phyloP scores from a whole-genome alignment of 1,140 invertebrate genomes.

The Drosophila insularis region DNA sequence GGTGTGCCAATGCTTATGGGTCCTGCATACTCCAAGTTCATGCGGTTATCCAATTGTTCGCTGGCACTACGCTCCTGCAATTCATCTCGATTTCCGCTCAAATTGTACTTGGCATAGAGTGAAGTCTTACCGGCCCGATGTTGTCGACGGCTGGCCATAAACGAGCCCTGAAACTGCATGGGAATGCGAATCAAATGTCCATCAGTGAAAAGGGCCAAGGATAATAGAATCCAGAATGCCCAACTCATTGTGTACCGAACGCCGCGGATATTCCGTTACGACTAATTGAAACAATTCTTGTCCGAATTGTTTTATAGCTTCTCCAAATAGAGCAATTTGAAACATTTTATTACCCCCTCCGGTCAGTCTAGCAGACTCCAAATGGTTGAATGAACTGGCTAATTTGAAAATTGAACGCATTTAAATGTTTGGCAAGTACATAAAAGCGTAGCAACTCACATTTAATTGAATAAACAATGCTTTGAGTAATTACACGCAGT shows the following conservation, averaged over 20 bases:
- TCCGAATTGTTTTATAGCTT: constrained; percentile 42
- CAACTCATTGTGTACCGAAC: constrained; percentile 30
- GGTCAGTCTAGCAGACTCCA: constrained; percentile 26
- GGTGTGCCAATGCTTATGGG: constrained; percentile 95
- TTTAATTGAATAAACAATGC: constrained; percentile 55
- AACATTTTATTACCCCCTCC: constrained; percentile 28
- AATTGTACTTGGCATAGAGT: constrained; percentile 44
- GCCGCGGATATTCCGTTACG: constrained; percentile 6
- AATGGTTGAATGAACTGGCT: constrained; percentile 30
- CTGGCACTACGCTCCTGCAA: constrained; percentile 27
- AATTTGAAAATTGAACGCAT: constrained; percentile 32
- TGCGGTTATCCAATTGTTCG: constrained; percentile 36
- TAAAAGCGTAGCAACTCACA: constrained; percentile 26
- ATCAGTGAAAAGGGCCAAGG: constrained; percentile 2
- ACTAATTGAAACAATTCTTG: constrained; percentile 36
- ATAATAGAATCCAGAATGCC: constrained; percentile 13
- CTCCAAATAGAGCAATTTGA: constrained; percentile 39
- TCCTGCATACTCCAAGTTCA: constrained; percentile 84
- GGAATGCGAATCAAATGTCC: constrained; percentile 35
- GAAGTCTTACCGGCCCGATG: constrained; percentile 27
- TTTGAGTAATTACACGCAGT: constrained; percentile 18
- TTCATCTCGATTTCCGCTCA: neutral
- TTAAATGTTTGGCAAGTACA: constrained; percentile 40
- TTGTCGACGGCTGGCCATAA: constrained; percentile 40
- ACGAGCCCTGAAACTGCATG: constrained; percentile 42